These are phyloP conservation scores for Ameiurus melas DNA, from an alignment of 2,113 vertebrate genomes.

Conservation along the genomic window DNA sequence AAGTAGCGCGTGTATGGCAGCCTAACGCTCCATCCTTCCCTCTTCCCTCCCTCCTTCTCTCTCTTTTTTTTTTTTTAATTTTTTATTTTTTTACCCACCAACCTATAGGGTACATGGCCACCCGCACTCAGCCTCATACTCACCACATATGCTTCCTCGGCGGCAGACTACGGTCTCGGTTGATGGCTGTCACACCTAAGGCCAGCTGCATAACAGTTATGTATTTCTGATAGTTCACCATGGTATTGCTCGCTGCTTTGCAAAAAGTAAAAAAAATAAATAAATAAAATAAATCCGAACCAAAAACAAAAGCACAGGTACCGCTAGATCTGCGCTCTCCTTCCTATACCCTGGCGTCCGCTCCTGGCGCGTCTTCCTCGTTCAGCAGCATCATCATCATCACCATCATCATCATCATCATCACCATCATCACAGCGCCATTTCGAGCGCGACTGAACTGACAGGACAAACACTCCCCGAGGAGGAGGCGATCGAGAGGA, in stretches of 20 bases:
- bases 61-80: conserved; percentile 19
- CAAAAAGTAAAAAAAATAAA: conserved; percentile 29
- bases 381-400: conserved; percentile 68
- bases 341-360: conserved; percentile 82
- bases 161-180: conserved; percentile 94
- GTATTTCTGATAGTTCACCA: conserved; percentile 99
- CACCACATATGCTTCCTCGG: conserved; percentile 95
- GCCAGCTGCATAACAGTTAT: conserved; percentile 99
- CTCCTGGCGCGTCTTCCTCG: conserved; percentile 80
- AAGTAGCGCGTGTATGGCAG: conserved; percentile 57
- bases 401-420: conserved; percentile 14
- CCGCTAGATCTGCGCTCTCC: conserved; percentile 52
- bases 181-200: conserved; percentile 96
- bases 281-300: conserved; percentile 65
- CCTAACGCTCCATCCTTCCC: conserved; percentile 30
- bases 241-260: conserved; percentile 86
- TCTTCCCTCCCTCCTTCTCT: conserved; percentile 2
- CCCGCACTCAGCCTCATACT: conserved; percentile 76
- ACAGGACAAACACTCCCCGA: conserved; percentile 44
- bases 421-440: conserved; percentile 44
- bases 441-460: conserved; percentile 43
- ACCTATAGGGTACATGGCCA: conserved; percentile 60
- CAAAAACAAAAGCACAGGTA: conserved; percentile 86
- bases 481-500: conserved; percentile 27
- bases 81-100: conserved; percentile 45